Percentiles rank a stretch among this genome's conserved stretches.
Conservation (phyloP, 2,888 invertebrate species). For the Coenonympha arcania region DNA sequence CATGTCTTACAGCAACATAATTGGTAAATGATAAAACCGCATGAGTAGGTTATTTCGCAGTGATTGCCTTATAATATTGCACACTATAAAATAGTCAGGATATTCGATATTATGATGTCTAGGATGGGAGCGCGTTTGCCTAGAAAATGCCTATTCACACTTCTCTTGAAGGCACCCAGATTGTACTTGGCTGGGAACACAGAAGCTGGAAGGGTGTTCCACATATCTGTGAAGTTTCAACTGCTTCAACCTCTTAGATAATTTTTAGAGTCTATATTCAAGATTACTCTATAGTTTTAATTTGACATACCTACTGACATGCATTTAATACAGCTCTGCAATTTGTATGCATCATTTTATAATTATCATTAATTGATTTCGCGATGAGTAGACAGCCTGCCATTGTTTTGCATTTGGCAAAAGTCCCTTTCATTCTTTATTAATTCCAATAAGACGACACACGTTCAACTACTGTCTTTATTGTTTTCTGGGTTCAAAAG, state of each 20-base stretch:
- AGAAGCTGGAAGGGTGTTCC: too few species aligned
- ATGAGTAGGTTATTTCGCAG: background rate
- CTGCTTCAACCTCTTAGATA: background rate
- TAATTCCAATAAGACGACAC: background rate
- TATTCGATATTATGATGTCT: too few species aligned
- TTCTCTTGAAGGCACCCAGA: too few species aligned
- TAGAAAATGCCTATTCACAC: too few species aligned
- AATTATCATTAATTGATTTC: background rate
- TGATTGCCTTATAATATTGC: background rate
- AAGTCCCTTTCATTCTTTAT: conserved; percentile 5
- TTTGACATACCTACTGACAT: too few species aligned
- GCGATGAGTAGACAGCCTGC: background rate
- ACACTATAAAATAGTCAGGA: too few species aligned
- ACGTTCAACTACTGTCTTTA: background rate
- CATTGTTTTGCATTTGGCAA: conserved; percentile 9
- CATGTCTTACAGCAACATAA: conserved; percentile 2
- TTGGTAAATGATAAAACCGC: conserved; percentile 13
- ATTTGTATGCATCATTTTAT: background rate
- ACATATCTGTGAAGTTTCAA: background rate
- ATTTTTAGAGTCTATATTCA: too few species aligned
- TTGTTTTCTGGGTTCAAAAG: background rate
- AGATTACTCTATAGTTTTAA: too few species aligned
- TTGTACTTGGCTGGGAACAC: too few species aligned
- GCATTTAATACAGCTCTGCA: too few species aligned
- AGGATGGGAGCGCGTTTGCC: too few species aligned